Percentiles rank a stretch among this genome's conserved stretches.
Conservation (phyloP, 2,888 invertebrate species). For the Resseliella maxima region DNA sequence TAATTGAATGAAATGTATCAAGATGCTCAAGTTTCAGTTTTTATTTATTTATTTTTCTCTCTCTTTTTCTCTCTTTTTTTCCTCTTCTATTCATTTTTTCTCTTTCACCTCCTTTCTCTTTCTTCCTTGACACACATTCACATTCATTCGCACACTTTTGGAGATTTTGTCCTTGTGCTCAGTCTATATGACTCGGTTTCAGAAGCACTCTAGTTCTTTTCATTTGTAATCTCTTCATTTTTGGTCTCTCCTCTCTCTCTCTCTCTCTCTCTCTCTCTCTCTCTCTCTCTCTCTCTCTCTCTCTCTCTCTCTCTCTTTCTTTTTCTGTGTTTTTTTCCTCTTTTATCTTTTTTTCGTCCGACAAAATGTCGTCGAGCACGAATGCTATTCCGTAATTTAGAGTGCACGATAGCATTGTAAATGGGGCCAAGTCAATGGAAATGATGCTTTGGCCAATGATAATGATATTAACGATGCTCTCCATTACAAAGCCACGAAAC, state of each 20-base stretch:
- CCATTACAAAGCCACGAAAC: not conserved
- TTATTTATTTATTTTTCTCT: conserved; percentile 16
- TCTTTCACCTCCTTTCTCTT: too few relatives aligned
- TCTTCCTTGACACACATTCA: too few relatives aligned
- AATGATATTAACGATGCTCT: conserved; percentile 46
- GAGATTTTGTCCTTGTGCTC: not conserved
- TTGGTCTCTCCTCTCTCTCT: not conserved
- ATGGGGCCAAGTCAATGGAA: conserved; percentile 10
- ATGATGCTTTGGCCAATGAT: conserved; percentile 25
- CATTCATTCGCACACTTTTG: too few relatives aligned
- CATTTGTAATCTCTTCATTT: conserved; percentile 21
- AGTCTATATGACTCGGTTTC: not conserved
- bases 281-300: not conserved
- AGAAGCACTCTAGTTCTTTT: conserved; percentile 3
- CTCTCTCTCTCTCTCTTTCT: not conserved
- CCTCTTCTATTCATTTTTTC: too few relatives aligned
- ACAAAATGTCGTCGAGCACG: not conserved
- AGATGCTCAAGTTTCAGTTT: conserved; percentile 21
- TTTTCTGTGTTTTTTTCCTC: not conserved
- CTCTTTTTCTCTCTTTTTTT: too few relatives aligned
- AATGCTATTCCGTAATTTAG: not conserved
- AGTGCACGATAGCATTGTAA: not conserved
- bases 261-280: not conserved
- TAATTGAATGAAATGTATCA: conserved; percentile 53
- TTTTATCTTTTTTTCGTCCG: not conserved